These are phyloP conservation scores for Plusia festucae DNA, from an alignment of 2,888 invertebrate species.

Conservation along the genomic window DNA sequence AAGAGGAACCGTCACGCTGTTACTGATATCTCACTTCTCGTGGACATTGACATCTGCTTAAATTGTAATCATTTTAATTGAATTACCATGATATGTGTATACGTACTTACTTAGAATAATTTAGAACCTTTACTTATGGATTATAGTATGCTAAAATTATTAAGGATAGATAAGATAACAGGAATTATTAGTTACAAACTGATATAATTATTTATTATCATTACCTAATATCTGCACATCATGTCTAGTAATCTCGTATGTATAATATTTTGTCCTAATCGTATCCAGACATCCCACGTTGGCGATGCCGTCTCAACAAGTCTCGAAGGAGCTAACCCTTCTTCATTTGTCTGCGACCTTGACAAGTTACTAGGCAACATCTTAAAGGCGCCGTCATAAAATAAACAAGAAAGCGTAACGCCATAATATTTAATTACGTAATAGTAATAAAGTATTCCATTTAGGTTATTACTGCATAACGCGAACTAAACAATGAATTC, in stretches of 20 bases:
- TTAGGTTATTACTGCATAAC: conserved; percentile 24
- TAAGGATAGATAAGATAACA: conserved; percentile 26
- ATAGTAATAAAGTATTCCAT: conserved; percentile 39
- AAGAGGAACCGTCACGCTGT: conserved; percentile 33
- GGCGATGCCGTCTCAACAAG: not conserved
- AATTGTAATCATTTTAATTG: not conserved
- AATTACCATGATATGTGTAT: too few relatives aligned
- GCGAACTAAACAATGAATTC: conserved; percentile 59
- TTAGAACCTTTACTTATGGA: too few relatives aligned
- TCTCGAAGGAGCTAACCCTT: conserved; percentile 31
- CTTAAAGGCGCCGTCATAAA: conserved; percentile 37
- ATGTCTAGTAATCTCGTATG: conserved; percentile 13
- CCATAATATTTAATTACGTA: conserved; percentile 42
- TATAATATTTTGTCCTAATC: conserved; percentile 10
- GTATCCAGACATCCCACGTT: conserved; percentile 22
- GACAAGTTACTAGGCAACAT: conserved; percentile 26
- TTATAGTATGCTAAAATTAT: too few relatives aligned
- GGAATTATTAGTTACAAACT: conserved; percentile 28
- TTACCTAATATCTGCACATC: conserved; percentile 3
- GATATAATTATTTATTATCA: not conserved
- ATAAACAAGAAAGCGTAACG: conserved; percentile 30
- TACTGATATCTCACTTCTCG: conserved; percentile 33
- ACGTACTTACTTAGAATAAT: too few relatives aligned
- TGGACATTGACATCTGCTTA: conserved; percentile 45
- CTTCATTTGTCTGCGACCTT: conserved; percentile 41